A percentile compares a stretch with the other conserved stretches of the same genome.
These are phyloP conservation scores for Anisognathus igniventris DNA, from an alignment of 2,797 vertebrate species.

Conservation along the genomic window DNA sequence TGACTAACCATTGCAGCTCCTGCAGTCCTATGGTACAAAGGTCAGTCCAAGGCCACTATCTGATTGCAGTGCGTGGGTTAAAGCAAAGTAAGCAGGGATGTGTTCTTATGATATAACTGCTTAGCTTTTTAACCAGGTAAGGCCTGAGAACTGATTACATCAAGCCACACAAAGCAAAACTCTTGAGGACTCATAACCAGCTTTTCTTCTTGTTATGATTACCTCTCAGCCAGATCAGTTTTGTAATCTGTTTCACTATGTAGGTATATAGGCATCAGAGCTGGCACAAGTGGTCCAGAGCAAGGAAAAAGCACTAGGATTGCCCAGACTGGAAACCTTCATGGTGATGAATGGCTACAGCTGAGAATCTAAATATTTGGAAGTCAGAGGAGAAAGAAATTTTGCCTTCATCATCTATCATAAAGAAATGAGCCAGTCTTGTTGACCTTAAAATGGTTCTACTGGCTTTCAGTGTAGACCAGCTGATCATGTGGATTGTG, in stretches of 20 bases:
- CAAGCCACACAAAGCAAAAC: not conserved
- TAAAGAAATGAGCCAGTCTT: not conserved
- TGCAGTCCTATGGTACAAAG: not conserved
- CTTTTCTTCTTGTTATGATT: not conserved
- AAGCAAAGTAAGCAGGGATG: not conserved
- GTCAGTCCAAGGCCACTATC: not conserved
- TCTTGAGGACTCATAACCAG: not conserved
- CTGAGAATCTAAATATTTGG: not conserved
- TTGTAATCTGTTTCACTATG: not conserved
- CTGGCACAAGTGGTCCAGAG: not conserved
- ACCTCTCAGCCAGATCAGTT: not conserved
- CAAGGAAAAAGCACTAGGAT: not conserved
- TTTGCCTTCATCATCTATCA: not conserved
- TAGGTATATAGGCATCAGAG: not conserved
- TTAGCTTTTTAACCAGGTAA: not conserved
- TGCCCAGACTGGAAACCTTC: not conserved
- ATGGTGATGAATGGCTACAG: not conserved
- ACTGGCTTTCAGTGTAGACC: not conserved
- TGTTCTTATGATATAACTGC: too few species aligned
- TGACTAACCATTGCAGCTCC: not conserved
- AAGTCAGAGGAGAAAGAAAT: not conserved
- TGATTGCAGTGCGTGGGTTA: not conserved
- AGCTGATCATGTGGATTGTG: not conserved
- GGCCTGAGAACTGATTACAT: not conserved
- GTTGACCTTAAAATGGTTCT: not conserved